These are phyloP conservation scores for Oxytorus armatus DNA, from an alignment of 2,888 invertebrate species.

Conservation along the genomic window DNA sequence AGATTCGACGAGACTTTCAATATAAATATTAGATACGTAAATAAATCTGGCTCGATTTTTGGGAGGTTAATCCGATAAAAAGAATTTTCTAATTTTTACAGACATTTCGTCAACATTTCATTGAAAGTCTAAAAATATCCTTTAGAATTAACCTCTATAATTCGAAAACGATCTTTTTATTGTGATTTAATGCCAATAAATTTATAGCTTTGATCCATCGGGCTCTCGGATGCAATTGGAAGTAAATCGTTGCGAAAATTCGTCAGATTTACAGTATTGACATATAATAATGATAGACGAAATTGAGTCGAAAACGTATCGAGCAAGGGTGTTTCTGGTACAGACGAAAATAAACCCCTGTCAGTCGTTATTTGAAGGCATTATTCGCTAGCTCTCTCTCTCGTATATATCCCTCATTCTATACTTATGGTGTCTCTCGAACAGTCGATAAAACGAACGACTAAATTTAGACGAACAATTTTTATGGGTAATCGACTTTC, in stretches of 20 bases:
- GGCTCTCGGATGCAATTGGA: slow-evolving; percentile 12
- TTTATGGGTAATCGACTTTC: slow-evolving; percentile 51
- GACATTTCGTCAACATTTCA: too few species aligned
- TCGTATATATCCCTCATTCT: background rate
- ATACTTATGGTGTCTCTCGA: slow-evolving; percentile 31
- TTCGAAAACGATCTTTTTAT: too few species aligned
- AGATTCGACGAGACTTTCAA: background rate
- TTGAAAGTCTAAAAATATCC: too few species aligned
- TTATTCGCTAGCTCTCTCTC: slow-evolving; percentile 22
- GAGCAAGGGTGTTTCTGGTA: slow-evolving; percentile 48
- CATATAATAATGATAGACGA: slow-evolving; percentile 5
- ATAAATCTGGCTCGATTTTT: slow-evolving; percentile 1
- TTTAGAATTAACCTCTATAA: too few species aligned
- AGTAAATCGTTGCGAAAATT: too few species aligned
- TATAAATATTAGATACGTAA: too few species aligned
- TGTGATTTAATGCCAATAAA: too few species aligned
- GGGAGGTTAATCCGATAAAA: too few species aligned
- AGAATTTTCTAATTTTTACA: too few species aligned
- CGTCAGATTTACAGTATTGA: too few species aligned
- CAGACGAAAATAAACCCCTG: slow-evolving; percentile 53
- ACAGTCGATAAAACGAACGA: slow-evolving; percentile 48
- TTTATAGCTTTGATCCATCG: too few species aligned
- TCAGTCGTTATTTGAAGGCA: slow-evolving; percentile 2
- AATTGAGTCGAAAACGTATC: slow-evolving; percentile 51
- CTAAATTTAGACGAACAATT: slow-evolving; percentile 59